Base-by-base conservation (phyloP, 2,888 invertebrate species). In the Eristalis intricaria region DNA sequence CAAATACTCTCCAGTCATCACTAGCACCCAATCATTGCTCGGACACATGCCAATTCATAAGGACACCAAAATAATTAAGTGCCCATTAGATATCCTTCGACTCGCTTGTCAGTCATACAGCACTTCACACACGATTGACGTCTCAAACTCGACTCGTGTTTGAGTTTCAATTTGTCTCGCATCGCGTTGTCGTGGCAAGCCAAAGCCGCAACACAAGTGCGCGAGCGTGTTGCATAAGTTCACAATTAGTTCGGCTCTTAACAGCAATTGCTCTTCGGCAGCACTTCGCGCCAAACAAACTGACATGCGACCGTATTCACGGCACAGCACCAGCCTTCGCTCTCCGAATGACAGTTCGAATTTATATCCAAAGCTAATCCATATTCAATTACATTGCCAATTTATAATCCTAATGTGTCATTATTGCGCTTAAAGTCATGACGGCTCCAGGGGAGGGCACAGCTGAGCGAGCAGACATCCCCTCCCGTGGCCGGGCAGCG, bases 391-490 rank as follows among this genome's bases (percentile, higher is more conserved):
- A 84, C 87, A 76, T 84, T 80, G 68, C 84, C 87, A 87, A 86
- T 87, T 84, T 84, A 87, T 87, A 84, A 87, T 87, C 83, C 68
- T 87, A 87, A 87, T 87, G 75, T 87, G 87, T 84, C 83, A 87
- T 87, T 84, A 87, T 87, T 87, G 87, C 71, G 84, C 79, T 73
- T 77, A 60, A 87, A 87, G 84, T 84, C 78, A 78, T 83, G 86
- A 79, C 87, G 83, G 43, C 26, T 74, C 23, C 56, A 11, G 56
- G 22, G 43, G 75, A 63, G 61, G 69, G 74, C 64, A 38, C 35
- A 66, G 29, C 19, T 19, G n/a, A 8, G 50, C 50, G n/a, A 8
- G 50, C 50, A n/a, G 50, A 19, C 19, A 19, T 50, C 50, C 50
- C 50, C 50, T 50, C 19, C 19, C 50, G 35, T 35, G 35, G 35